A percentile compares a stretch with the other conserved stretches of the same genome.
Conservation (phyloP, 1,140 invertebrate genomes). For the Diachasmimorpha longicaudata region DNA sequence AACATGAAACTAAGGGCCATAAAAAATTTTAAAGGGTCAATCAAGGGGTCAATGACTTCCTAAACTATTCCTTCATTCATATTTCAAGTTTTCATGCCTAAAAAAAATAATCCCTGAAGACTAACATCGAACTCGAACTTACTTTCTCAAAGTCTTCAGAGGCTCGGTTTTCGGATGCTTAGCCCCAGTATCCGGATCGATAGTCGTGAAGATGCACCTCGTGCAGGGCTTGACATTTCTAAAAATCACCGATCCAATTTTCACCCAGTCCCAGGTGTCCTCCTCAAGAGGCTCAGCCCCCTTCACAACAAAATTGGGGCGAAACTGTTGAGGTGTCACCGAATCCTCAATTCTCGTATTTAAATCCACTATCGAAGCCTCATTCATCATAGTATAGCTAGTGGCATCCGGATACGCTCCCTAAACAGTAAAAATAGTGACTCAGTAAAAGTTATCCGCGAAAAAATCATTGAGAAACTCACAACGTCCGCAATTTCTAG, state of each 20-base stretch:
- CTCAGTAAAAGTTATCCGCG: not conserved
- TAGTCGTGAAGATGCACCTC: constrained; percentile 68
- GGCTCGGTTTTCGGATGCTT: constrained; percentile 64
- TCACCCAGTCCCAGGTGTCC: constrained; percentile 73
- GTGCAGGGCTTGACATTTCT: constrained; percentile 71
- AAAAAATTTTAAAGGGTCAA: too few species aligned
- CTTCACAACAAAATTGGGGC: constrained; percentile 73
- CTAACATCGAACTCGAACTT: constrained; percentile 20
- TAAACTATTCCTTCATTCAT: too few species aligned
- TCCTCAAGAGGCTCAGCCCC: constrained; percentile 70
- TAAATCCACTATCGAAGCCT: constrained; percentile 69
- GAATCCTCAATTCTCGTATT: constrained; percentile 65
- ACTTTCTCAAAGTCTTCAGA: constrained; percentile 65
- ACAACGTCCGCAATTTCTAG: constrained; percentile 43
- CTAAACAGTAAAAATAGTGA: constrained; percentile 31
- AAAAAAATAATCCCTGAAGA: too few species aligned
- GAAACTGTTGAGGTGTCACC: constrained; percentile 67
- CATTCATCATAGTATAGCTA: constrained; percentile 68
- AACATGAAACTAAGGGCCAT: not conserved
- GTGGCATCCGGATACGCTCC: constrained; percentile 68
- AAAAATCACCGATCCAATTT: constrained; percentile 69
- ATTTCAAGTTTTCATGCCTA: too few species aligned
- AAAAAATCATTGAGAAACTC: constrained; percentile 28
- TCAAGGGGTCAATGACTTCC: too few species aligned
- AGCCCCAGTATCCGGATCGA: constrained; percentile 64